A percentile compares a stretch with the other conserved stretches of the same genome.
These are phyloP conservation scores for Pangasius djambal DNA, from an alignment of 2,797 vertebrate genomes.

Conservation along the genomic window DNA sequence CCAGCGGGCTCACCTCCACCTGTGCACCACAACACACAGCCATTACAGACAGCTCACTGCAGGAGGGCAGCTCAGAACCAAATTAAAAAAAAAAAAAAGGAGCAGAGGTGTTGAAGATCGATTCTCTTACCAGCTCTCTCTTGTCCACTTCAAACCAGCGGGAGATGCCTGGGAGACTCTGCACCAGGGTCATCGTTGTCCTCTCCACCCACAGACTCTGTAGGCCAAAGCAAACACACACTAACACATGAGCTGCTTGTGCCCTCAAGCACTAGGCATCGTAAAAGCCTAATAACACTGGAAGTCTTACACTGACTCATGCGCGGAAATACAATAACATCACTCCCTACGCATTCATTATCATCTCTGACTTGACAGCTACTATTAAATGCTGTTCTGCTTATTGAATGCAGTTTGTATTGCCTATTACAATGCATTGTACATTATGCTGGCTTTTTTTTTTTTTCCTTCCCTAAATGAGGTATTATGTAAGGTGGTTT, in stretches of 20 bases:
- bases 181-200: constrained; percentile 93
- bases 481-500: neutral
- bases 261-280: constrained; percentile 16
- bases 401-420: constrained; percentile 29
- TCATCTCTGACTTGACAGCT: constrained; percentile 22
- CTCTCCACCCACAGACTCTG: constrained; percentile 99
- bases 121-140: constrained; percentile 89
- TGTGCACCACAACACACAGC: neutral
- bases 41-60: neutral
- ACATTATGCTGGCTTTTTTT: neutral
- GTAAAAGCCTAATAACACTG: constrained; percentile 30
- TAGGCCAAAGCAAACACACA: constrained; percentile 45
- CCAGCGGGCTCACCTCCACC: constrained; percentile 96
- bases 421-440: neutral
- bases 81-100: neutral
- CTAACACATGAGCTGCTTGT: constrained; percentile 30
- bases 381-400: constrained; percentile 24
- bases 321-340: constrained; percentile 37
- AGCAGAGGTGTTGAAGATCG: constrained; percentile 8
- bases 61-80: neutral
- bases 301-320: constrained; percentile 19
- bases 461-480: neutral
- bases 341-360: constrained; percentile 24
- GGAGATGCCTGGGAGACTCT: constrained; percentile 97
- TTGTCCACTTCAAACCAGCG: constrained; percentile 99